Conservation (phyloP, 2,797 vertebrate genomes). For the Setipinna tenuifilis region DNA sequence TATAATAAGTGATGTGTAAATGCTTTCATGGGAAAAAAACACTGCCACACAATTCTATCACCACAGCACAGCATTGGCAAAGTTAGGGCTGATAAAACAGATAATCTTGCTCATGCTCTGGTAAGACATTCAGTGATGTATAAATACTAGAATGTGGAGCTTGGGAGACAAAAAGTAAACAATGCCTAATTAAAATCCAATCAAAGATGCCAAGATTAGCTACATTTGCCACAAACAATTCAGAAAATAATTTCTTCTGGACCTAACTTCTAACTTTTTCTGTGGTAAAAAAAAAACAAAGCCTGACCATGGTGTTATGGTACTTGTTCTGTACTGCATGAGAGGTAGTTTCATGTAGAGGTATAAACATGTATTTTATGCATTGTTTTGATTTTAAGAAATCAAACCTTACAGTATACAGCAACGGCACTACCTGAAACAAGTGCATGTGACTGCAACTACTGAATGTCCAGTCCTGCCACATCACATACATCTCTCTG, state of each 20-base stretch:
- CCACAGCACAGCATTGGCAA: not conserved
- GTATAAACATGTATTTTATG: not conserved
- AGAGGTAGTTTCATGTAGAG: not conserved
- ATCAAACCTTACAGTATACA: not conserved
- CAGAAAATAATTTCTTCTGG: not conserved
- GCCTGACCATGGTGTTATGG: not conserved
- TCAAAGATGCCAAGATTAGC: not conserved
- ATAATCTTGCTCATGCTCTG: not conserved
- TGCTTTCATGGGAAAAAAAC: not conserved
- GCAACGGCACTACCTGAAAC: no score
- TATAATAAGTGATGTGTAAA: not conserved
- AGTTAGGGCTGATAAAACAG: not conserved
- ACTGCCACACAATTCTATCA: not conserved
- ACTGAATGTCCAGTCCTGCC: no score
- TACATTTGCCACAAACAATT: not conserved
- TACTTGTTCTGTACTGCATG: not conserved
- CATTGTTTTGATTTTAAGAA: not conserved
- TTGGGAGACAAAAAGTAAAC: not conserved
- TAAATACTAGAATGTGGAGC: not conserved
- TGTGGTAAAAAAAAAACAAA: not conserved
- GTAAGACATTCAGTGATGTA: not conserved
- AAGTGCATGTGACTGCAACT: not conserved
- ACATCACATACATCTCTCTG: slow-evolving; percentile 18
- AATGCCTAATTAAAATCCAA: slow-evolving; percentile 2
- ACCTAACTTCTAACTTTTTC: not conserved